Base-by-base conservation (phyloP, 2,888 invertebrate species). In the Drosophila greeni region DNA sequence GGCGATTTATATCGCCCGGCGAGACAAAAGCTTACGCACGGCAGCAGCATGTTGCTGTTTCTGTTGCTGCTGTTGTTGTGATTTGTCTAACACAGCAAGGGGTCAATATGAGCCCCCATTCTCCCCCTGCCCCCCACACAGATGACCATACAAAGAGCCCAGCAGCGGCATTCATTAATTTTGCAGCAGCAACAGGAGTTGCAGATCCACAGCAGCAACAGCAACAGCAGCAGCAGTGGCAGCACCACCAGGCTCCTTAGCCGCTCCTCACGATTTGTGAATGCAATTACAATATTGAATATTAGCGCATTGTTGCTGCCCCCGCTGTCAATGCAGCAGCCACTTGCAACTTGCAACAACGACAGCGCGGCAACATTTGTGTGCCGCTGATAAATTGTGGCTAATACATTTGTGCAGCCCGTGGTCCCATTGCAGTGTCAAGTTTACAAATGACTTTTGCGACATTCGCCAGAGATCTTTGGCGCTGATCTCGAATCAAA, bases 271-370 rank as follows among this genome's bases (percentile, higher is more conserved):
- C 81, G 78, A 82, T 84, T 82, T 82, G 84, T 84, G 80, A 70
- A 73, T 77, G 78, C 83, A 83, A 83, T 83, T 83, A 85, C 84
- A 84, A 82, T 85, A 85, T 85, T 84, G 83, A 85, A 83, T 84
- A 85, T 85, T 85, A 81, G 75, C 79, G 73, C 75, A 75, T 84
- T 83, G 83, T 77, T 79, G 78, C 56, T 73, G 82, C 84, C 76
- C 76, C 80, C 76, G 82, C 84, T 82, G 79, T 75, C 79, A 82
- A 69, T 75, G 73, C 47, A 37, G 20, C 51, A 52, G 26, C 64
- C 53, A 43, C 57, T 62, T 23, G 23, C 56, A 64, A 52, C 75
- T 57, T 54, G 57, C 73, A 40, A 34, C 69, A 66, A 47, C 66
- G 43, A 48, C 60, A 58, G 53, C 66, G 53, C 64, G 52, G 34